A percentile compares a stretch with the other conserved stretches of the same genome.
Conservation (phyloP, 1,140 invertebrate species). For the Dendroctonus ponderosae region DNA sequence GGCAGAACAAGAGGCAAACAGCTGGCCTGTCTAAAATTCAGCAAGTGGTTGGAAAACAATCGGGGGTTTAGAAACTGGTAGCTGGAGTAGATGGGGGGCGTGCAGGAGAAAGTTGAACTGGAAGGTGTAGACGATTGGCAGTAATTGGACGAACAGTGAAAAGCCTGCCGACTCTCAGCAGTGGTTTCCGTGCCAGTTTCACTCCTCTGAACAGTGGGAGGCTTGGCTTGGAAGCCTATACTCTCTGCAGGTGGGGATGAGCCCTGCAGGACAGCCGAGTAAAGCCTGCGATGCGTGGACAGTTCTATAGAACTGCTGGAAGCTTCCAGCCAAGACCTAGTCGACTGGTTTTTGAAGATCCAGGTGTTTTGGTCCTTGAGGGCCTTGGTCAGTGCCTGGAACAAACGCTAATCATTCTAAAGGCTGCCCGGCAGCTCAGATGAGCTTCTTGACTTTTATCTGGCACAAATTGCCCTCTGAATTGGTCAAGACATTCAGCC, state of each 20-base stretch:
- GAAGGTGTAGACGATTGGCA: constrained; percentile 1
- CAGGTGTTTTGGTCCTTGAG: constrained; percentile 30
- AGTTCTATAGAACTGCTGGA: constrained; percentile 11
- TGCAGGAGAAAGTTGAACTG: not conserved
- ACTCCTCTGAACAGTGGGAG: not conserved
- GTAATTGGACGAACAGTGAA: too few relatives aligned
- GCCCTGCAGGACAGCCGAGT: constrained; percentile 43
- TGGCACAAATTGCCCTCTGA: not conserved
- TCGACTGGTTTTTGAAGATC: constrained; percentile 26
- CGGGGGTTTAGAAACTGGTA: constrained; percentile 7
- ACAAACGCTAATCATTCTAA: not conserved
- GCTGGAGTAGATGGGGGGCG: constrained; percentile 6
- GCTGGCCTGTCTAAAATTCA: constrained; percentile 19
- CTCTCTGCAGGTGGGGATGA: not conserved
- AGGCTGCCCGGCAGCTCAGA: not conserved
- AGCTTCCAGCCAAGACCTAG: constrained; percentile 5
- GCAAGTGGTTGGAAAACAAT: constrained; percentile 7
- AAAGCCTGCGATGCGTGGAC: constrained; percentile 30
- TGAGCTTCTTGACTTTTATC: constrained; percentile 2
- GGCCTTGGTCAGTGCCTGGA: constrained; percentile 6
- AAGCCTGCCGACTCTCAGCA: too few relatives aligned
- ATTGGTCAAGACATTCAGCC: not conserved
- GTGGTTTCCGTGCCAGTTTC: constrained; percentile 14
- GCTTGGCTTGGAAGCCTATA: not conserved
- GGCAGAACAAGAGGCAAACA: constrained; percentile 16